Conservation (phyloP, 2,113 vertebrate genomes). For the Columba livia region DNA sequence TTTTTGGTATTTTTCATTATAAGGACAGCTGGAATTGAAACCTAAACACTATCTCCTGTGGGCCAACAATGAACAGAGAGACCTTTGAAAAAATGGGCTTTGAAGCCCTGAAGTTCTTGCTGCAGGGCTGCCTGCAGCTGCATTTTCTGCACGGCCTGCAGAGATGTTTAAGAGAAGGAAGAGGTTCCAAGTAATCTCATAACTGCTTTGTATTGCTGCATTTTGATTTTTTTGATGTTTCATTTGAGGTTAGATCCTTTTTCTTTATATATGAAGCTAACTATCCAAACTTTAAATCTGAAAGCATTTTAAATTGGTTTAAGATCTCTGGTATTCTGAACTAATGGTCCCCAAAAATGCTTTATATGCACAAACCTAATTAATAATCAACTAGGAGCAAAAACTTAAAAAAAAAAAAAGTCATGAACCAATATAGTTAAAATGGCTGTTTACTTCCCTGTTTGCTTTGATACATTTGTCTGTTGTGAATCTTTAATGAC, state of each 20-base stretch:
- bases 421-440: neutral
- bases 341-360: neutral
- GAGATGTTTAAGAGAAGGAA: neutral
- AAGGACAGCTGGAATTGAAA: neutral
- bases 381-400: neutral
- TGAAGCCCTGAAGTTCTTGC: neutral
- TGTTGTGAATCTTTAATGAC: neutral
- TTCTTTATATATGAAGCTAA: neutral
- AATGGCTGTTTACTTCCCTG: neutral
- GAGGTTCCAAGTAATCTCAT: neutral
- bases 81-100: slow-evolving; percentile 12
- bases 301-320: neutral
- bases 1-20: slow-evolving; percentile 6
- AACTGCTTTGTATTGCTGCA: neutral
- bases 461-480: neutral
- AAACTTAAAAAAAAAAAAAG: neutral
- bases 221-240: neutral
- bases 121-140: neutral
- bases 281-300: neutral
- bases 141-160: neutral
- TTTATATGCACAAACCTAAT: neutral
- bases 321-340: neutral
- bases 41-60: neutral
- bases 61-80: neutral
- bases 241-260: neutral